Conservation (phyloP, 1,140 invertebrate genomes). For the Sesamia nonagrioides region DNA sequence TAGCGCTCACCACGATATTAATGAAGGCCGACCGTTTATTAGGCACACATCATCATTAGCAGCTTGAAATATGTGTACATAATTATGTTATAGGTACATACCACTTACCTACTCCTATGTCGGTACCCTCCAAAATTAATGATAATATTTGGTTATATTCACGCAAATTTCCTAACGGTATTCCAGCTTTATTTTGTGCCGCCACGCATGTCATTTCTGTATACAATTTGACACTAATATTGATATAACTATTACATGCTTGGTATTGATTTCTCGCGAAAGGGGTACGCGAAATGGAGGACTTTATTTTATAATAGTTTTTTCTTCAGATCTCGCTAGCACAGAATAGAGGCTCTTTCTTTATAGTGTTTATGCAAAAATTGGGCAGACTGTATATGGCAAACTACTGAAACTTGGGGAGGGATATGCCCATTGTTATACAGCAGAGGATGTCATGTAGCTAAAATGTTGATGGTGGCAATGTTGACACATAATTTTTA, state of each 20-base stretch:
- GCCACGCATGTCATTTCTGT: background rate
- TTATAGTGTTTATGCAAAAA: too few species aligned
- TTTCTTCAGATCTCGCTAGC: too few species aligned
- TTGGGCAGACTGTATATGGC: too few species aligned
- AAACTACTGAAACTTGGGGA: too few species aligned
- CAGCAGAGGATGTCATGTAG: too few species aligned
- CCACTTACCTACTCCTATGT: too few species aligned
- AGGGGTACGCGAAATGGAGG: too few species aligned
- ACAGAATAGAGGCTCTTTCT: too few species aligned
- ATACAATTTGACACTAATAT: background rate
- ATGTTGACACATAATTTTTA: too few species aligned
- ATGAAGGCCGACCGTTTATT: slow-evolving; percentile 53
- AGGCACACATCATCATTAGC: slow-evolving; percentile 41
- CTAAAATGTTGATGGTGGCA: too few species aligned
- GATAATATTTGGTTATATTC: slow-evolving; percentile 10
- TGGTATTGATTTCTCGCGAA: background rate
- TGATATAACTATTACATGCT: background rate
- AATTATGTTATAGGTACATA: background rate
- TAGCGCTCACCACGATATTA: slow-evolving; percentile 41
- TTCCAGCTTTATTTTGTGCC: background rate
- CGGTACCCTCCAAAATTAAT: background rate
- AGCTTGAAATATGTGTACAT: slow-evolving; percentile 7
- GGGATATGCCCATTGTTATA: too few species aligned
- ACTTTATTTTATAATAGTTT: too few species aligned
- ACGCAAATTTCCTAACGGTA: background rate